phyloP scores from a whole-genome alignment of 2,888 invertebrate species.

The Trisateles emortualis region DNA sequence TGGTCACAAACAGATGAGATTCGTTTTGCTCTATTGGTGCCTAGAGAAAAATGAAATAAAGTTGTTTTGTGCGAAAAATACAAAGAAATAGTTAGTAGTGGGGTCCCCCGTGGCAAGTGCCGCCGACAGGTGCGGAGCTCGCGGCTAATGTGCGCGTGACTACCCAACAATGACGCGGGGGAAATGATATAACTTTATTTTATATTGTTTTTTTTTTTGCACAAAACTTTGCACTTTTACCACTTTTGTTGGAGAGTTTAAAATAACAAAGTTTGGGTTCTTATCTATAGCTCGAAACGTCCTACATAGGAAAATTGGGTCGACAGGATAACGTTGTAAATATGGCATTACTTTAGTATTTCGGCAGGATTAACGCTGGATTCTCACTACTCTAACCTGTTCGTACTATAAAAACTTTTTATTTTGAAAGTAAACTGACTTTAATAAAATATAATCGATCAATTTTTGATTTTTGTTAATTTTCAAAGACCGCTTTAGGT shows the following conservation, averaged over 20 bases:
- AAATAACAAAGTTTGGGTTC: slow-evolving; percentile 1
- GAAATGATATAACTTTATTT: slow-evolving; percentile 65
- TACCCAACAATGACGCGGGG: slow-evolving; percentile 67
- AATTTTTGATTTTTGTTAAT: no score
- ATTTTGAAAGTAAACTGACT: no score
- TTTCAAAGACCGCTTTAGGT: no score
- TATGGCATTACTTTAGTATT: background rate
- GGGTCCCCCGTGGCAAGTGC: slow-evolving; percentile 68
- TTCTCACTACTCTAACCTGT: no score
- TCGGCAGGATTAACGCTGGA: no score
- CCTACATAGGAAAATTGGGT: background rate
- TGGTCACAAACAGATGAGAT: slow-evolving; percentile 24
- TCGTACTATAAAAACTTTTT: no score
- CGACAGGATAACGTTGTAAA: background rate
- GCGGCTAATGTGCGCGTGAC: slow-evolving; percentile 68
- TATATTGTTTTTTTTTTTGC: slow-evolving; percentile 43
- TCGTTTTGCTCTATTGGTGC: slow-evolving; percentile 57
- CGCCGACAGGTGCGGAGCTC: slow-evolving; percentile 70
- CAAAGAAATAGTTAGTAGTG: slow-evolving; percentile 72
- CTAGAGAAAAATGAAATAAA: slow-evolving; percentile 67
- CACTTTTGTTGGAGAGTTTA: slow-evolving; percentile 18
- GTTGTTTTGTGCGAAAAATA: slow-evolving; percentile 60
- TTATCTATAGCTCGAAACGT: background rate
- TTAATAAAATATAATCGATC: no score
- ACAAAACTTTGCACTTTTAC: slow-evolving; percentile 24